Evolutionary conservation across 30 jellyfish, hydroid and myxozoan genomes (phyloP), one percentile per base, ranked within the genome.

Genomic region (Sanderia malayensis): DNA sequence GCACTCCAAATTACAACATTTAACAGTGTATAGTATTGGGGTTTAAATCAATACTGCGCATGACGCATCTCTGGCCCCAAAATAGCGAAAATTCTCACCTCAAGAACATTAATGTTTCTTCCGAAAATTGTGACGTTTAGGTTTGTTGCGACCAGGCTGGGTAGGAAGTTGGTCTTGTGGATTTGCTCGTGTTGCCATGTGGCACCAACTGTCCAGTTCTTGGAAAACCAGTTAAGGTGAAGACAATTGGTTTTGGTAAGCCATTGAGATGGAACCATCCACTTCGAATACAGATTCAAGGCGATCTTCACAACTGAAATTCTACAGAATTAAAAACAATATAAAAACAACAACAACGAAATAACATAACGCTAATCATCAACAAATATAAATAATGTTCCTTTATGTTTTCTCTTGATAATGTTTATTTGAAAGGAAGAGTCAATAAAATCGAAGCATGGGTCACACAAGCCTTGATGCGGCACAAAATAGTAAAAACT

Each of bases 171-270:
- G 2, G 46, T 49, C 68, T 70, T 53, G 77, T 64, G 58, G 53
- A 78, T 78, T 31, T 65, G 82, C 19, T 78, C 89, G 23, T 78
- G 82, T 1, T 46, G 66, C 58, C 31, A 53, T 19, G 61, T 4
- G n/a, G 76, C 74, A 41, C 74, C 89, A 64, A 52, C 76, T 17
- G 76, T 33, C 89, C 80, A 64, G 29, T 66, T 66, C 80, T 65
- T 46, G 24, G 82, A 78, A 53, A 62, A 57, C 58, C 57, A 41
- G 4, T 66, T 49, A 22, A 66, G 47, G 26, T 78, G 89, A 61
- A 62, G 55, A 68, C 82, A 25, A 67, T 55, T 53, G 25, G 74
- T 64, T 44, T 62, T 28, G 32, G 31, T 57, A 41, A 63, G 21
- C 44, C 52, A 44, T 13, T 78, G 46, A 8, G 89, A 78, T 19